These are phyloP conservation scores for Cephus nigrinus DNA, from an alignment of 2,888 invertebrate species.

Conservation along the genomic window DNA sequence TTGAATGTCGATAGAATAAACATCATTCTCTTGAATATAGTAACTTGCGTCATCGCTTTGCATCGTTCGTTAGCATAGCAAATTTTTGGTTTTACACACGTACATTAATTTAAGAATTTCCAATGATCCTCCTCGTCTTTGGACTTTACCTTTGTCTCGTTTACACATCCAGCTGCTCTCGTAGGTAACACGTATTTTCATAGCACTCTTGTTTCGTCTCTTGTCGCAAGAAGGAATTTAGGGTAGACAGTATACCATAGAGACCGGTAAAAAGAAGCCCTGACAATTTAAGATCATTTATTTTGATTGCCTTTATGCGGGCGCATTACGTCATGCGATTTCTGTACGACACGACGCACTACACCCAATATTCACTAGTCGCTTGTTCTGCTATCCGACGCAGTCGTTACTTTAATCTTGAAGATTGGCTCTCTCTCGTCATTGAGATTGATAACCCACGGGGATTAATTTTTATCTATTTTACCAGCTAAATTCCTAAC, in stretches of 20 bases:
- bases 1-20: not conserved
- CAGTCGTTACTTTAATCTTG: not conserved
- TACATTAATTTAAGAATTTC: not conserved
- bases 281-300: constrained; percentile 59
- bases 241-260: not conserved
- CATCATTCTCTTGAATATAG: not conserved
- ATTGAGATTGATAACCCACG: not conserved
- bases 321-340: constrained; percentile 51
- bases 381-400: not conserved
- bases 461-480: not conserved
- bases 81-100: not conserved
- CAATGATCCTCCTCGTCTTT: not conserved
- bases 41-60: not conserved
- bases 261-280: constrained; percentile 32
- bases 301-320: constrained; percentile 59
- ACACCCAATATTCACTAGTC: not conserved
- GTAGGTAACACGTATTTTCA: not conserved
- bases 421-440: not conserved
- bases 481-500: not conserved
- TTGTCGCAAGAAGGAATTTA: not conserved
- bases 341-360: constrained; percentile 16
- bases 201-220: not conserved
- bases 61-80: not conserved
- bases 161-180: not conserved
- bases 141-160: not conserved